Evolutionary conservation across 2,797 vertebrate genomes (phyloP), one percentile per base, ranked within the genome.

Genomic region (Merluccius polli): DNA sequence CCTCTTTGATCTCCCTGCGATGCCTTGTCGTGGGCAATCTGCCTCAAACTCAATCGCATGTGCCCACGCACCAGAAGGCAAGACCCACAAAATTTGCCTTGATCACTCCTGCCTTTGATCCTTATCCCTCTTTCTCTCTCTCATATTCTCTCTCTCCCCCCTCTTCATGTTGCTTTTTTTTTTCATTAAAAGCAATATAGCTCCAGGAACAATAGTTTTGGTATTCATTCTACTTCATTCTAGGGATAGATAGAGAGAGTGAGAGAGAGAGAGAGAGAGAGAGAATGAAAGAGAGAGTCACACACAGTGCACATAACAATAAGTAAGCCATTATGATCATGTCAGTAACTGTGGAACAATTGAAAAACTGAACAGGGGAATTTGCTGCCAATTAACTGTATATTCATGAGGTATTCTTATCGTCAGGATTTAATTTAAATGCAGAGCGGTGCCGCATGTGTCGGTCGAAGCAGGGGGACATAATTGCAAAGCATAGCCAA

Each of bases 1-100:
- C 77, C 44, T 63, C 88, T 92, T 92, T 93, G 89, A 92, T 92
- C 88, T 87, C 79, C 69, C 71, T 75, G 80, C 85, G 90, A 85
- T 65, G 72, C 74, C 0, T 48, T 83, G 86, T 89, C 81, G 67
- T 81, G 75, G 70, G 78, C 84, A 84, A 87, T 92, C 84, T 87
- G 70, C 38, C 78, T 87, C 84, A 82, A 78, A 85, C 84, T 86
- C 74, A 78, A 75, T 76, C 30, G 16, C 81, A 72, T 82, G 86
- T 48, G 29, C 81, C 30, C 73, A 74, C 72, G 71, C 75, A 74
- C 87, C 63, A 68, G 38, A 71, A 89, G 86, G 85, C 86, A 88
- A 82, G 79, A 87, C 81, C 70, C 85, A 83, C 84, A 86, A 75
- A 84, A 86, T 90, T 80, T 83, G 68, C 77, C 87, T 88, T 90